Conservation (phyloP, 2,888 invertebrate genomes). For the Drosophila kambysellisi region DNA sequence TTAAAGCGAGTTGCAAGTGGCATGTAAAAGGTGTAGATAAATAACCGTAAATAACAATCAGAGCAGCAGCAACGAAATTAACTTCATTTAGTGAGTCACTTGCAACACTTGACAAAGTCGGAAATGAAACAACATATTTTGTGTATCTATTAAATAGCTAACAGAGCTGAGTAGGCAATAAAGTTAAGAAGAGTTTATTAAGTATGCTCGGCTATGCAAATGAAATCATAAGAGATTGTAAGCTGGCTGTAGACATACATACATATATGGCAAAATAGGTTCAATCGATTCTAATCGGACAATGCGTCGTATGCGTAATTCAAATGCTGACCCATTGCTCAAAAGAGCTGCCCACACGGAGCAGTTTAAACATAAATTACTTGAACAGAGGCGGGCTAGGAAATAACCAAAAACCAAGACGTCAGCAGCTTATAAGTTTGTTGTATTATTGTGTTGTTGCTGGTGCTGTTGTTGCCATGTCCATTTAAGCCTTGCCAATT, state of each 20-base stretch:
- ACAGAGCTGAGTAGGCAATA: constrained; percentile 8
- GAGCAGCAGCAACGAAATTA: constrained; percentile 22
- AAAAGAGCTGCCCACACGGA: constrained; percentile 43
- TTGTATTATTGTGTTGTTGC: constrained; percentile 25
- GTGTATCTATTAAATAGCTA: constrained; percentile 1
- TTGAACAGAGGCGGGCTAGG: constrained; percentile 63
- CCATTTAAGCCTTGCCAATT: constrained; percentile 80
- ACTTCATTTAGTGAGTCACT: constrained; percentile 25
- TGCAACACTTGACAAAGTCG: constrained; percentile 19
- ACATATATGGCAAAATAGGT: constrained; percentile 33
- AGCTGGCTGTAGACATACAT: constrained; percentile 26
- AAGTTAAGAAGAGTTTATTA: constrained; percentile 13
- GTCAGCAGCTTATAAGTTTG: constrained; percentile 44
- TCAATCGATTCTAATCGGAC: constrained; percentile 49
- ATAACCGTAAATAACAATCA: constrained; percentile 57
- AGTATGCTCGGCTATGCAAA: constrained; percentile 19
- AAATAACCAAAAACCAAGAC: constrained; percentile 63
- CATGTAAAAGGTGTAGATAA: constrained; percentile 51
- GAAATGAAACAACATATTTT: constrained; percentile 16
- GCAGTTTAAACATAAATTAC: constrained; percentile 45
- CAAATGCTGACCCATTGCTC: constrained; percentile 57
- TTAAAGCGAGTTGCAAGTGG: constrained; percentile 22
- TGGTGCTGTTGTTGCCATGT: constrained; percentile 54
- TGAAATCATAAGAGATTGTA: constrained; percentile 41
- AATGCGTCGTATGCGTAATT: constrained; percentile 67